phyloP scores from a whole-genome alignment of 2,888 invertebrate genomes.

The Mimas tiliae region DNA sequence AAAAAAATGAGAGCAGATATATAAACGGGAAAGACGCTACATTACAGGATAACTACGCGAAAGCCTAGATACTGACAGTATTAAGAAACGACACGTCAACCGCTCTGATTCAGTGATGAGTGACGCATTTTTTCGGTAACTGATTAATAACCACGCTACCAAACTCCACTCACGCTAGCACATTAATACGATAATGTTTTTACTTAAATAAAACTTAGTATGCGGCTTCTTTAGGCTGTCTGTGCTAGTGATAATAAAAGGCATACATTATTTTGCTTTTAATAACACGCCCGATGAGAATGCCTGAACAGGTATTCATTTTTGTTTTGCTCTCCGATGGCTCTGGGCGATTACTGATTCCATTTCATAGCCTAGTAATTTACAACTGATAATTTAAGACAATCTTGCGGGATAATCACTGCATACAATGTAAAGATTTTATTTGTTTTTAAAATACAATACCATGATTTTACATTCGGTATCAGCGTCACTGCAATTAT shows the following conservation, averaged over 20 bases:
- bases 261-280: conserved; percentile 17
- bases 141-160: no score
- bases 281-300: conserved; percentile 18
- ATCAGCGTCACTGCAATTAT: neutral
- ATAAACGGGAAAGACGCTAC: neutral
- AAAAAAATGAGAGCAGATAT: neutral
- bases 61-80: no score
- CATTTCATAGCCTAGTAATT: conserved; percentile 21
- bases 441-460: neutral
- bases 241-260: neutral
- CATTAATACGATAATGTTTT: no score
- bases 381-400: conserved; percentile 23
- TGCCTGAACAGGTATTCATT: conserved; percentile 16
- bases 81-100: no score
- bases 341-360: conserved; percentile 13
- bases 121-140: no score
- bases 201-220: no score
- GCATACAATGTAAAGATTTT: neutral
- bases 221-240: neutral
- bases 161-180: no score
- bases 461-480: neutral
- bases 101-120: no score
- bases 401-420: conserved; percentile 14
- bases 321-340: conserved; percentile 16
- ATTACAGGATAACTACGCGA: no score